Evolutionary conservation across 2,113 vertebrate genomes (phyloP).

Genomic region (Collichthys lucidus): DNA sequence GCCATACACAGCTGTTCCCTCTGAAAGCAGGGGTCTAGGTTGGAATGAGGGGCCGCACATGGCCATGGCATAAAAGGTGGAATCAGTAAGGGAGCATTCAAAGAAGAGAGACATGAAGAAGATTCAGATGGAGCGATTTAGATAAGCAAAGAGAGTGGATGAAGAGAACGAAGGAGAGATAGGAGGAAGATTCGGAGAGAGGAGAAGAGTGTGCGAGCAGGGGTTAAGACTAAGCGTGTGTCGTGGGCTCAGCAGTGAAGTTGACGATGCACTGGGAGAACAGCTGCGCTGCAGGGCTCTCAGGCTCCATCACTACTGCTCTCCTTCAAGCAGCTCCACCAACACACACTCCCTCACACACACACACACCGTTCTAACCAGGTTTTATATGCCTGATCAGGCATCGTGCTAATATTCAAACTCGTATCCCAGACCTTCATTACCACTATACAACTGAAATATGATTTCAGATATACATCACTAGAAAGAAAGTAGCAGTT

Average conservation of each 20-base stretch:
- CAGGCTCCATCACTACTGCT: slow-evolving; percentile 83
- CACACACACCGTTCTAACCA: slow-evolving; percentile 48
- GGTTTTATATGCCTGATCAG: slow-evolving; percentile 48
- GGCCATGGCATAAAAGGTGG: neutral
- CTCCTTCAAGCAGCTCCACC: slow-evolving; percentile 81
- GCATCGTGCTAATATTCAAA: slow-evolving; percentile 24
- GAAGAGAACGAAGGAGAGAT: slow-evolving; percentile 18
- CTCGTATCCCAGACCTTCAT: neutral
- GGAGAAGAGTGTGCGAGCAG: slow-evolving; percentile 46
- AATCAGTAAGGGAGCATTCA: slow-evolving; percentile 5
- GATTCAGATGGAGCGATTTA: slow-evolving; percentile 22
- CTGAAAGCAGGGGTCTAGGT: neutral
- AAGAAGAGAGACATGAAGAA: neutral
- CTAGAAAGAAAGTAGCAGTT: slow-evolving; percentile 27
- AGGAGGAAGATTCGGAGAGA: slow-evolving; percentile 33
- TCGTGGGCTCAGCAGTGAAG: slow-evolving; percentile 77
- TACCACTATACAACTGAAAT: neutral
- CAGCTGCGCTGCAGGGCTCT: slow-evolving; percentile 83
- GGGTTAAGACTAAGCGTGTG: slow-evolving; percentile 75
- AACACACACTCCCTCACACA: slow-evolving; percentile 56
- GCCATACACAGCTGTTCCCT: slow-evolving; percentile 19
- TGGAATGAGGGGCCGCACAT: neutral
- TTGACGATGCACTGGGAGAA: slow-evolving; percentile 82
- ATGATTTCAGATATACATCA: neutral
- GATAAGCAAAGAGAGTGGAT: slow-evolving; percentile 45